Evolutionary conservation across 2,888 invertebrate genomes (phyloP).

Genomic region (Salticus scenicus): DNA sequence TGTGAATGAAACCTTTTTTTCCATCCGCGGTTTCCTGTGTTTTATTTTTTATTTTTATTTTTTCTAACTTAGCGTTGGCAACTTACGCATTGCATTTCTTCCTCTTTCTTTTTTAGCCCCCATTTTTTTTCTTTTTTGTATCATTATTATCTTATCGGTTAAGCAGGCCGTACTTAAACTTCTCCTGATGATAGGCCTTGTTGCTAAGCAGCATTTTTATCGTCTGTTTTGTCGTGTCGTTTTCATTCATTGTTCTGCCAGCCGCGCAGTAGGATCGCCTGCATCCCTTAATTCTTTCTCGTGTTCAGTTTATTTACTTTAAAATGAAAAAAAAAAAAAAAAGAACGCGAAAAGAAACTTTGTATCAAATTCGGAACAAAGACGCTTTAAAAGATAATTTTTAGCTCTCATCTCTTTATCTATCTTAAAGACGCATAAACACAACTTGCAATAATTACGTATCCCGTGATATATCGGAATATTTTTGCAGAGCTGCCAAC

Average conservation of each 20-base stretch:
- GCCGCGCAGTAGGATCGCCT: not conserved
- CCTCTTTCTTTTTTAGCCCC: not conserved
- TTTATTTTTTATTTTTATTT: constrained; percentile 23
- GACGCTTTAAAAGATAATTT: no score
- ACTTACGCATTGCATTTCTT: constrained; percentile 20
- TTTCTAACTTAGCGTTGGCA: not conserved
- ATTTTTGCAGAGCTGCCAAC: no score
- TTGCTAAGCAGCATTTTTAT: constrained; percentile 60
- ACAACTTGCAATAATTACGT: no score
- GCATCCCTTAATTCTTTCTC: not conserved
- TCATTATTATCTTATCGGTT: constrained; percentile 60
- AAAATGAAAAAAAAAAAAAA: no score
- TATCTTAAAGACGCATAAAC: no score
- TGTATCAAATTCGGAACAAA: no score
- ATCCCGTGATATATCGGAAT: no score
- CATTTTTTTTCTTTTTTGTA: not conserved
- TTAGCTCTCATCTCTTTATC: no score
- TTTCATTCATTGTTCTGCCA: not conserved
- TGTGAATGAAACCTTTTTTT: constrained; percentile 56
- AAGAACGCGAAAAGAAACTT: no score
- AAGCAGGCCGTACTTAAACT: constrained; percentile 38
- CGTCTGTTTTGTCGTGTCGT: not conserved
- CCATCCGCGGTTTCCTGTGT: constrained; percentile 46
- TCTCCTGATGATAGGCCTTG: constrained; percentile 58
- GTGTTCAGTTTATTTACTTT: no score